Percentiles rank a stretch among this genome's conserved stretches.
Evolutionary conservation across 2,797 vertebrate genomes (phyloP).

Genomic region (Phataginus tetradactyla): DNA sequence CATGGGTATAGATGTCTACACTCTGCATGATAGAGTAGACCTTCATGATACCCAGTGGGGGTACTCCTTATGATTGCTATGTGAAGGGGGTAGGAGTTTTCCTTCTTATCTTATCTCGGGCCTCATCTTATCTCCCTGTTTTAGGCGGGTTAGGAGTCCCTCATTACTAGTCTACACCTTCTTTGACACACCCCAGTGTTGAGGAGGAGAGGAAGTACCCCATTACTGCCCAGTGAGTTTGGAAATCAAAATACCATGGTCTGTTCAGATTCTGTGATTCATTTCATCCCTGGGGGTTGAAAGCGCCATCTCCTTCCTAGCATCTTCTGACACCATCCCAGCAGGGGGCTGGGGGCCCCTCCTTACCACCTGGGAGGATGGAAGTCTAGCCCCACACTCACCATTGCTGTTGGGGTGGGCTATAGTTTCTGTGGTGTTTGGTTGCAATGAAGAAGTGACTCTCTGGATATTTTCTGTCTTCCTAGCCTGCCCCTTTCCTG

Average conservation of each 20-base stretch:
- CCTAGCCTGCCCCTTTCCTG: not conserved
- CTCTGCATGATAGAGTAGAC: not conserved
- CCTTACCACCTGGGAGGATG: not conserved
- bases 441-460: not conserved
- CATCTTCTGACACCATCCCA: not conserved
- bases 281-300: not conserved
- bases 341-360: rapidly evolving
- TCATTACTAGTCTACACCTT: not conserved
- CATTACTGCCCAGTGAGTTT: not conserved
- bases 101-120: not conserved
- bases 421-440: not conserved
- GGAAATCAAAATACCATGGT: not conserved
- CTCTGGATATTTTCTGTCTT: not conserved
- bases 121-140: not conserved
- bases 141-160: too few species aligned
- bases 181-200: not conserved
- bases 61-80: not conserved
- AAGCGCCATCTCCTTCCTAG: not conserved
- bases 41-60: not conserved
- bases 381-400: too few species aligned
- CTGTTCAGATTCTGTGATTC: not conserved
- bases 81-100: not conserved
- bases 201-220: not conserved
- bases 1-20: too few species aligned
- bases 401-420: rapidly evolving